Percentiles rank a stretch among this genome's conserved stretches.
Conservation (phyloP, 1,140 invertebrate genomes). For the Ganaspis sp. region DNA sequence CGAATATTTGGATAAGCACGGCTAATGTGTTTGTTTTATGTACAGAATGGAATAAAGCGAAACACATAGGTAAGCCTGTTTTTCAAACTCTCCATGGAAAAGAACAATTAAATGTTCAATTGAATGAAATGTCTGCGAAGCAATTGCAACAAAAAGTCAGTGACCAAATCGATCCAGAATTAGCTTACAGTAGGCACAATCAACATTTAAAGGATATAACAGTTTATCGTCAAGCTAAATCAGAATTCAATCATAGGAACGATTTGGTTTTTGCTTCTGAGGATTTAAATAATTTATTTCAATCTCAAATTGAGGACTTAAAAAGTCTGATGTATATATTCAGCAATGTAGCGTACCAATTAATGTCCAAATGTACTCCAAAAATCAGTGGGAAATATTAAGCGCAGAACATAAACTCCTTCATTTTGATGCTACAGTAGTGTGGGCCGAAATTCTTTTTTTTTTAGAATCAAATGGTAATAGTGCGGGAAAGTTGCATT, state of each 20-base stretch:
- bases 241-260: background rate
- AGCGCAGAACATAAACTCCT: background rate
- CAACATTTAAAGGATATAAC: background rate
- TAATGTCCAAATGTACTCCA: background rate
- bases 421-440: background rate
- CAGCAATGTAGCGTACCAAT: background rate
- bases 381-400: background rate
- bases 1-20: too few species aligned
- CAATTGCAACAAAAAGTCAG: too few species aligned
- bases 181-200: background rate
- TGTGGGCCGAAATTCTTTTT: too few species aligned
- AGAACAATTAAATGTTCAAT: too few species aligned
- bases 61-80: too few species aligned
- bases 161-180: background rate
- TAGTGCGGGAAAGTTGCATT: too few species aligned
- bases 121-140: too few species aligned
- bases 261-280: background rate
- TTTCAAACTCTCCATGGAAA: too few species aligned
- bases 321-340: background rate
- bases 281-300: background rate
- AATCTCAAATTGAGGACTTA: background rate
- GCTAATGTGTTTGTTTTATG: too few species aligned
- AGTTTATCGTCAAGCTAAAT: background rate
- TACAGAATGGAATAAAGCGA: too few species aligned
- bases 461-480: too few species aligned